These are phyloP conservation scores for Uropetala carovei DNA, from an alignment of 2,888 invertebrate genomes.

Conservation along the genomic window DNA sequence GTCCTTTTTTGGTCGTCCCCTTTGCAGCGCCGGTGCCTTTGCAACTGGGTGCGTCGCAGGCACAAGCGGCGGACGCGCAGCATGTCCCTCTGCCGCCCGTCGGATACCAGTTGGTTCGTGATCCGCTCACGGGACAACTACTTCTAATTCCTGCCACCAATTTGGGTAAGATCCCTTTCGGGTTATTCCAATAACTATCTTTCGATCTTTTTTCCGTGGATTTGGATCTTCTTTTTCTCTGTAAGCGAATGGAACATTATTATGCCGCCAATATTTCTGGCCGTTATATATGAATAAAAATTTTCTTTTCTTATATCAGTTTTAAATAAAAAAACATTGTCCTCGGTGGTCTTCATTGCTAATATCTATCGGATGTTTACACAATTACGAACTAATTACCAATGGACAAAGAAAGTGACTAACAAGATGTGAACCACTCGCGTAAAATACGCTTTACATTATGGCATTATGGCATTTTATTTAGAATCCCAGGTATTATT, in stretches of 20 bases:
- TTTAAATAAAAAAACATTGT: too few species aligned
- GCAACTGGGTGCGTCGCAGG: conserved; percentile 70
- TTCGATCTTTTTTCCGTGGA: neutral
- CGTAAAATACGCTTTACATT: too few species aligned
- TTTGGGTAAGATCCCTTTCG: conserved; percentile 75
- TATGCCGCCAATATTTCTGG: neutral
- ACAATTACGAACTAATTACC: too few species aligned
- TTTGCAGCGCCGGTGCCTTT: conserved; percentile 78
- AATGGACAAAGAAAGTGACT: too few species aligned
- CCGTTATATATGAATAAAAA: neutral
- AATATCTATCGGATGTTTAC: too few species aligned
- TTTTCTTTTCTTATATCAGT: neutral
- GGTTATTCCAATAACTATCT: neutral
- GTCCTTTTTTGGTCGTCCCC: conserved; percentile 31
- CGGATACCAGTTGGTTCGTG: conserved; percentile 91
- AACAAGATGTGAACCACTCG: too few species aligned
- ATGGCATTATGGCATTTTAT: too few species aligned
- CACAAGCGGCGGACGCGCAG: conserved; percentile 65
- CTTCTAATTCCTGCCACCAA: conserved; percentile 86
- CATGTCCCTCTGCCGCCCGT: conserved; percentile 78
- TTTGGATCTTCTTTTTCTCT: neutral
- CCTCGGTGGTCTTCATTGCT: too few species aligned
- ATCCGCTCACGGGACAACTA: conserved; percentile 89
- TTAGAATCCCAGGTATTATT: too few species aligned
- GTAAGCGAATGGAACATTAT: neutral